phyloP scores from a whole-genome alignment of 2,113 vertebrate species.

The Mustela nigripes region DNA sequence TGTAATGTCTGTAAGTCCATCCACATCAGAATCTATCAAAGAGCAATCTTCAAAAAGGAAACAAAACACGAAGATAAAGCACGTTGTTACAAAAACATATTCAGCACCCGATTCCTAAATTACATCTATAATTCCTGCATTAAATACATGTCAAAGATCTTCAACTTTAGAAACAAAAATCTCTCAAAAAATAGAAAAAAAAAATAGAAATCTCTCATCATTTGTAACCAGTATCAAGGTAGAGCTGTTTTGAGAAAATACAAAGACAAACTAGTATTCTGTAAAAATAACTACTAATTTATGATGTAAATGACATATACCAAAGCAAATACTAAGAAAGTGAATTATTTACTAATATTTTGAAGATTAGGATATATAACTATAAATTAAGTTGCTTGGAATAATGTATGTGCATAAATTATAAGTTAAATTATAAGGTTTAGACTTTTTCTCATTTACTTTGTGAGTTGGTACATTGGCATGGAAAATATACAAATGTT shows the following conservation, averaged over 20 bases:
- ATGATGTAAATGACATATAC: background rate
- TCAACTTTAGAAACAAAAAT: slow-evolving; percentile 12
- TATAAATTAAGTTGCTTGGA: background rate
- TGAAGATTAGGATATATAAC: background rate
- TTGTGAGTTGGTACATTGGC: background rate
- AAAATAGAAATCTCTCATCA: background rate
- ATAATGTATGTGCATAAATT: background rate
- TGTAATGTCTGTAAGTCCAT: slow-evolving; percentile 97
- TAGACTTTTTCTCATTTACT: slow-evolving; percentile 8
- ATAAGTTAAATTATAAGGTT: background rate
- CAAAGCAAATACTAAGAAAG: slow-evolving; percentile 26
- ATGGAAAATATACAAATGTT: background rate
- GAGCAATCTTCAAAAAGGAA: slow-evolving; percentile 89
- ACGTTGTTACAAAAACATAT: background rate
- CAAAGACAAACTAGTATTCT: slow-evolving; percentile 2
- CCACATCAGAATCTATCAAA: slow-evolving; percentile 95
- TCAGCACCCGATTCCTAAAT: background rate
- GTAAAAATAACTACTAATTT: slow-evolving; percentile 37
- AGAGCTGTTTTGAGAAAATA: slow-evolving; percentile 2
- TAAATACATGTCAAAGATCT: slow-evolving; percentile 39
- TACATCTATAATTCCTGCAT: background rate
- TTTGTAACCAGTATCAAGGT: background rate
- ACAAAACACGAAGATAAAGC: slow-evolving; percentile 21
- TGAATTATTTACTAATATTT: slow-evolving; percentile 7
- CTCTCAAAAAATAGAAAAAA: background rate